Conservation (phyloP, 1,140 invertebrate genomes). For the Drosophila melanica region DNA sequence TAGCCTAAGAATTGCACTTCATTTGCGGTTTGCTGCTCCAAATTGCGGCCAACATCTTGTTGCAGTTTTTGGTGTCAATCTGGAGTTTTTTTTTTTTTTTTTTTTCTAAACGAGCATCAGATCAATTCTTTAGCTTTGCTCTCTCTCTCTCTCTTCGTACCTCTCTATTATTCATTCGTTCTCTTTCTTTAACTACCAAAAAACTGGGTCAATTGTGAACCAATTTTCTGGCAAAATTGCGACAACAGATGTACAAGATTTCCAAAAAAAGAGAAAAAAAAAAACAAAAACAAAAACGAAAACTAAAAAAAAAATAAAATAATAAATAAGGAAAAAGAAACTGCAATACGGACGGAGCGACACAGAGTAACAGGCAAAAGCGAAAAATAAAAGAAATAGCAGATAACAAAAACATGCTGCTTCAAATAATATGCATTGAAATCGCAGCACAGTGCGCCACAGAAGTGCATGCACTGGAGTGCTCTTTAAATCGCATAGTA, state of each 20-base stretch:
- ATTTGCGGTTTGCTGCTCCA: slow-evolving; percentile 23
- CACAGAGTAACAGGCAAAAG: slow-evolving; percentile 44
- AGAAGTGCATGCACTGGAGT: slow-evolving; percentile 52
- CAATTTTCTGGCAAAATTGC: slow-evolving; percentile 75
- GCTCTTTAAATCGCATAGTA: slow-evolving; percentile 79
- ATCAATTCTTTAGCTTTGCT: slow-evolving; percentile 36
- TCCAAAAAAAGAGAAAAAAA: slow-evolving; percentile 13
- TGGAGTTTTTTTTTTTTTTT: slow-evolving; percentile 35
- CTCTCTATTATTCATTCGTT: background rate
- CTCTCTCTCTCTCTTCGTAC: slow-evolving; percentile 1
- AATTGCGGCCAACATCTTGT: slow-evolving; percentile 31
- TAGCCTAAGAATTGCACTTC: background rate
- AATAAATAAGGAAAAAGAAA: slow-evolving; percentile 20
- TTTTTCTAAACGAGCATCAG: slow-evolving; percentile 46
- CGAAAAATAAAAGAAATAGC: slow-evolving; percentile 27
- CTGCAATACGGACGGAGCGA: slow-evolving; percentile 39
- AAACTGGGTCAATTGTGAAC: slow-evolving; percentile 70
- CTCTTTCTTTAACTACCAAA: slow-evolving; percentile 43
- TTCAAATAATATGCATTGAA: slow-evolving; percentile 66
- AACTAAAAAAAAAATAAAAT: too few relatives aligned
- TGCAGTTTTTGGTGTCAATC: slow-evolving; percentile 51
- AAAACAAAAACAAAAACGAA: slow-evolving; percentile 18
- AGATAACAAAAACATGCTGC: slow-evolving; percentile 28
- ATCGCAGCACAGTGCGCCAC: slow-evolving; percentile 45
- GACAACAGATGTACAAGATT: slow-evolving; percentile 61